Conservation (phyloP, 1,140 invertebrate species). For the Drosophila suzukii region DNA sequence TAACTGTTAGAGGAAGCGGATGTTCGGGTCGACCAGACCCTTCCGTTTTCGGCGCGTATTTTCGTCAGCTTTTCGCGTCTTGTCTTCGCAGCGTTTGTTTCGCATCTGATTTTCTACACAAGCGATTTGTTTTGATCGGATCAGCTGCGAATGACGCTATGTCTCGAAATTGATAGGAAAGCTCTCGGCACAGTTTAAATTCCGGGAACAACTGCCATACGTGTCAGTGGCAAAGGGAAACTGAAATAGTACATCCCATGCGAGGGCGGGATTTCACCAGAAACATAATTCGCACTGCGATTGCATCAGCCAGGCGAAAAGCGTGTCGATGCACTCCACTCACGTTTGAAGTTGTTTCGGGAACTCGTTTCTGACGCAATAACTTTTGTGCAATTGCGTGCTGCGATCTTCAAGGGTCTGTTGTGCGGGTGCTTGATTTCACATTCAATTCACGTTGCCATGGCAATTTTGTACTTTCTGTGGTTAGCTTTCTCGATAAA, state of each 20-base stretch:
- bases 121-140: conserved; percentile 47
- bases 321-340: conserved; percentile 37
- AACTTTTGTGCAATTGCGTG: conserved; percentile 3
- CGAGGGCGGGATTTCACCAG: conserved; percentile 6
- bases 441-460: conserved; percentile 15
- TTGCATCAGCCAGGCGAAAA: conserved; percentile 30
- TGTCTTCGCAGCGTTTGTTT: conserved; percentile 49
- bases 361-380: conserved; percentile 40
- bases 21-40: conserved; percentile 17
- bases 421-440: background rate
- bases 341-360: conserved; percentile 39
- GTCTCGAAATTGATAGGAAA: conserved; percentile 39
- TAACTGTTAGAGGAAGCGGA: conserved; percentile 18
- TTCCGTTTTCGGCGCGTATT: conserved; percentile 32
- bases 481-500: background rate
- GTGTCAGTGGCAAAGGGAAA: conserved; percentile 6
- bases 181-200: conserved; percentile 4
- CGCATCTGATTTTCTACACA: conserved; percentile 68
- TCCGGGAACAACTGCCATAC: conserved; percentile 10
- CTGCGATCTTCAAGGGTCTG: background rate
- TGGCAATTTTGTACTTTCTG: background rate
- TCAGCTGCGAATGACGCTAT: conserved; percentile 41
- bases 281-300: conserved; percentile 3
- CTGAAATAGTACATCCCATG: background rate
- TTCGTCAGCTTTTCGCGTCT: conserved; percentile 66